These are phyloP conservation scores for Diadromus collaris DNA, from an alignment of 2,888 invertebrate genomes.

Conservation along the genomic window DNA sequence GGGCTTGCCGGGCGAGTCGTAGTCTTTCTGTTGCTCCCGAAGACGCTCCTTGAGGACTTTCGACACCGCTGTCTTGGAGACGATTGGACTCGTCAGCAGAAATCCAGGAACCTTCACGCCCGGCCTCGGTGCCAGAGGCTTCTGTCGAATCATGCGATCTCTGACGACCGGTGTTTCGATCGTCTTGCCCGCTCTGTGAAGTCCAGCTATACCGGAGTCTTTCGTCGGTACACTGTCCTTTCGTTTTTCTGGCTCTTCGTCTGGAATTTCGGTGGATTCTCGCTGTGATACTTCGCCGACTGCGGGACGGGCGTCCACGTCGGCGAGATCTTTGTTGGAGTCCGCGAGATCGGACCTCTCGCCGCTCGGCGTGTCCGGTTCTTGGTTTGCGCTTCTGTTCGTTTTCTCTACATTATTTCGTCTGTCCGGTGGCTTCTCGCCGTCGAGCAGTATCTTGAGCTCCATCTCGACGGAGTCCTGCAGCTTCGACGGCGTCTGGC, in stretches of 20 bases:
- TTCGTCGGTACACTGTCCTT: neutral
- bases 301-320: no score
- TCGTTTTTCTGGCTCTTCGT: neutral
- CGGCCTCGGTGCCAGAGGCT: constrained; percentile 60
- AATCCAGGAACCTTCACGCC: constrained; percentile 69
- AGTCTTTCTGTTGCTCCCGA: constrained; percentile 79
- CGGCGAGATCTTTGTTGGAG: neutral
- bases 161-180: constrained; percentile 14
- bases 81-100: constrained; percentile 82
- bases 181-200: constrained; percentile 22
- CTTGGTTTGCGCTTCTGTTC: neutral
- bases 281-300: neutral
- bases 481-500: constrained; percentile 59
- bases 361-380: constrained; percentile 6
- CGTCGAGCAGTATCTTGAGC: constrained; percentile 74
- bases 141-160: constrained; percentile 44
- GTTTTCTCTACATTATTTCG: constrained; percentile 2
- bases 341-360: neutral
- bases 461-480: constrained; percentile 75
- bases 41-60: constrained; percentile 82
- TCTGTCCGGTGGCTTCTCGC: constrained; percentile 64
- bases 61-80: constrained; percentile 82
- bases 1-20: constrained; percentile 78
- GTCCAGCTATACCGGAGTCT: neutral
- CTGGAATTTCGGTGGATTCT: neutral